phyloP scores from a whole-genome alignment of 2,113 vertebrate genomes.

The Atractosteus spatula region DNA sequence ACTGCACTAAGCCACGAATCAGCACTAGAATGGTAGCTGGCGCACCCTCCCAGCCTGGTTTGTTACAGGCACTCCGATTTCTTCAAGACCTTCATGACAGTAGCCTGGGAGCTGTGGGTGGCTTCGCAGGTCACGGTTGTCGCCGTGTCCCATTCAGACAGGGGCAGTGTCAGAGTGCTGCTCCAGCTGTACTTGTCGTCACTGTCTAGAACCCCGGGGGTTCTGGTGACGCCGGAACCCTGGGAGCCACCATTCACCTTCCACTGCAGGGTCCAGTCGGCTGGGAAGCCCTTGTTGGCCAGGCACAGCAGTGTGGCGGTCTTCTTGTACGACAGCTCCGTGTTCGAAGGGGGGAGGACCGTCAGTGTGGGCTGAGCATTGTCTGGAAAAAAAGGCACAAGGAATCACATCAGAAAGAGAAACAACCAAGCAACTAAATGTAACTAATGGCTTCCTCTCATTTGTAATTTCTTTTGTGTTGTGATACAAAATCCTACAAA shows the following conservation, averaged over 20 bases:
- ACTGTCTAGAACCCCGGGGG: slow-evolving; percentile 21
- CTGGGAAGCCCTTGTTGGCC: slow-evolving; percentile 45
- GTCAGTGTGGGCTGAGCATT: slow-evolving; percentile 34
- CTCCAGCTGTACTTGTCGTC: no score
- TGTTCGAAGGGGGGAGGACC: slow-evolving; percentile 42
- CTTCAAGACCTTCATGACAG: no score
- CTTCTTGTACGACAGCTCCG: slow-evolving; percentile 33
- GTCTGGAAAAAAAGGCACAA: slow-evolving; percentile 4
- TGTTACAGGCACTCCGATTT: no score
- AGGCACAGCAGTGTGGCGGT: slow-evolving; percentile 50
- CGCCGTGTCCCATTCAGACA: no score
- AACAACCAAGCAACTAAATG: not conserved
- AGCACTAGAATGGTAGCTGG: no score
- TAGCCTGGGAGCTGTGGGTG: no score
- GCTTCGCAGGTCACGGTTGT: no score
- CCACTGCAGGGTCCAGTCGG: slow-evolving; percentile 43
- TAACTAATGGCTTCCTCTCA: no score
- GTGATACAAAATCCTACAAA: no score
- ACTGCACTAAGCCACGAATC: no score
- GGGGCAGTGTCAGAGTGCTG: no score
- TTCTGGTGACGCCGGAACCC: slow-evolving; percentile 18
- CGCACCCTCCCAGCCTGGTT: no score
- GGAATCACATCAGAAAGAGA: not conserved
- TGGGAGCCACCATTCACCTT: slow-evolving; percentile 33
- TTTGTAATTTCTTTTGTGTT: not conserved